Evolutionary conservation across 2,888 invertebrate genomes (phyloP), one percentile per base, ranked within the genome.

Genomic region (Andricus curvator): DNA sequence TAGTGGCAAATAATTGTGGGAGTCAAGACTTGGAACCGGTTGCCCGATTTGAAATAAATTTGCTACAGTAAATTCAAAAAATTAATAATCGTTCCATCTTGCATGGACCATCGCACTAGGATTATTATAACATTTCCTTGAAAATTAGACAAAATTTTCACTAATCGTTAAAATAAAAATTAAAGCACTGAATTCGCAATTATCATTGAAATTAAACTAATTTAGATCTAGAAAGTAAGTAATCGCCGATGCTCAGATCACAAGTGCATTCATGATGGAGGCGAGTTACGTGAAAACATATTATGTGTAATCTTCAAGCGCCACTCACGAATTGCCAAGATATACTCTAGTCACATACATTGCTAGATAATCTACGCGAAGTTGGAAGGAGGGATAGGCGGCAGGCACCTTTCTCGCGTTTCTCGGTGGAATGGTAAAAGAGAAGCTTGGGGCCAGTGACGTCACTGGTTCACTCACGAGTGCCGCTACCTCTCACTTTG

Each of bases 401-500:
- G 51, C 3, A 56, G 74, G 74, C 56, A 74, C 74, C 74, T 74
- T 74, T 74, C 74, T 56, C 33, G 56, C 70, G 70, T 70, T 70
- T 70, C 70, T 29, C 70, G 51, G 9, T 51, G 29, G 41, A 44
- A 20, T 74, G 74, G 74, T 33, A 51, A 74, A 33, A 51, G 74
- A 51, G 33, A 74, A 67, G 66, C 66, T 84, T 79, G 81, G 76
- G 74, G 84, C 80, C 79, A 84, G 85, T 91, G 90, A 91, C 91
- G 91, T 91, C 91, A 91, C 87, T 88, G 87, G 86, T 86, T 88
- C 87, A 86, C 88, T 88, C 85, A 87, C 84, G 85, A 86, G 89
- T 90, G 89, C 90, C 89, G 89, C 90, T 90, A 91, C 90, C 91
- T 90, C 91, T 91, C 91, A 91, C 91, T 91, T 88, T 85, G 89